A percentile compares a stretch with the other conserved stretches of the same genome.
Evolutionary conservation across 1,140 invertebrate genomes (phyloP).

Genomic region (Sitobion miscanthi): DNA sequence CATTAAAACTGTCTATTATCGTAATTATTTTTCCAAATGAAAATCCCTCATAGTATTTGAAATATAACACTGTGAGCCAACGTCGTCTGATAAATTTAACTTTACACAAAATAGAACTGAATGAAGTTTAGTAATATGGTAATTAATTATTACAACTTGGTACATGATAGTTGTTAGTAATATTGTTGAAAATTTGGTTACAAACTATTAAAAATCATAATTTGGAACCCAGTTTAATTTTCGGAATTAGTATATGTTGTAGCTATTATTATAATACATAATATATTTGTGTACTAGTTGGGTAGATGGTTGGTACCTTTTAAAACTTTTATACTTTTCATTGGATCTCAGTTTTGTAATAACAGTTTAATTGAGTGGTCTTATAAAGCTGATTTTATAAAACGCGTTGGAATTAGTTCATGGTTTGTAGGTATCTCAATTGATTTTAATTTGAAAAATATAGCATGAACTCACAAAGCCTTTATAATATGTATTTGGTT

Average conservation of each 20-base stretch:
- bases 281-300: too few species aligned
- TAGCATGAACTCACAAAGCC: background rate
- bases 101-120: background rate
- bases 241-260: background rate
- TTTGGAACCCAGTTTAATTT: background rate
- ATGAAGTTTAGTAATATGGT: background rate
- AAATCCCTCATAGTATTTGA: background rate
- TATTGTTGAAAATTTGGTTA: background rate
- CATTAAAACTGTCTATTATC: background rate
- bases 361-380: background rate
- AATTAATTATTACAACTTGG: background rate
- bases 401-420: background rate
- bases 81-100: background rate
- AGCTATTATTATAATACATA: too few species aligned
- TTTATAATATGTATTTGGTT: background rate
- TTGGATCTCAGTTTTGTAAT: background rate
- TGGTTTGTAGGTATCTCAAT: background rate
- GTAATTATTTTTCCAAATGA: background rate
- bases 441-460: constrained; percentile 8
- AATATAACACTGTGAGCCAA: background rate
- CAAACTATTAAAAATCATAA: background rate
- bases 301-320: too few species aligned
- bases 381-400: background rate
- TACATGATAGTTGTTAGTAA: background rate
- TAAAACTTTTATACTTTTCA: background rate